Evolutionary conservation across 1,140 invertebrate genomes (phyloP).

Genomic region (Trachymyrmex cornetzi): DNA sequence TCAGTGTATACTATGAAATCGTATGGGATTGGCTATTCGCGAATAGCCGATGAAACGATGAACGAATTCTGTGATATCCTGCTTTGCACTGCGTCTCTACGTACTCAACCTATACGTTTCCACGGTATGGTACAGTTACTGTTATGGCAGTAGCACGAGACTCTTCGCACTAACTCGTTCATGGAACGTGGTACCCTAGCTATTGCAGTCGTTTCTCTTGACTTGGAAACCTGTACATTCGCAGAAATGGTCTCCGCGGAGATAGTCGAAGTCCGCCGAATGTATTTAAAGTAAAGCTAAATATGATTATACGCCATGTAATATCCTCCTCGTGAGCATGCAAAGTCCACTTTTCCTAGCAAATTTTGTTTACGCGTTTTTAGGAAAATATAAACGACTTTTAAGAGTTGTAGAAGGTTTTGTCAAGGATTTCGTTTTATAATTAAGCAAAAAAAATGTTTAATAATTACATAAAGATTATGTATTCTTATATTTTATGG

Average conservation of each 20-base stretch:
- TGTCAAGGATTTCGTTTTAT: not conserved
- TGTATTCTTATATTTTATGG: not conserved
- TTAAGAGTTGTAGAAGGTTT: not conserved
- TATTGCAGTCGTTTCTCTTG: conserved; percentile 52
- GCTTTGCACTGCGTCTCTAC: conserved; percentile 33
- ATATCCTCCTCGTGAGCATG: conserved; percentile 3
- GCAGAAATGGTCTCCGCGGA: conserved; percentile 41
- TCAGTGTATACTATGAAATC: not conserved
- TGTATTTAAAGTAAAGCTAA: conserved; percentile 50
- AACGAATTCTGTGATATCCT: conserved; percentile 56
- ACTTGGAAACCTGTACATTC: conserved; percentile 24
- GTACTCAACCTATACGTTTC: conserved; percentile 62
- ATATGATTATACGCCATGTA: conserved; percentile 30
- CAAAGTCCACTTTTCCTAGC: not conserved
- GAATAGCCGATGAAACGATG: conserved; percentile 62
- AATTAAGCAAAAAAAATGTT: not conserved
- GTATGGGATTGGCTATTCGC: conserved; percentile 12
- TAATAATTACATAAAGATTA: not conserved
- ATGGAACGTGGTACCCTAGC: conserved; percentile 16
- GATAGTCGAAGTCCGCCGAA: conserved; percentile 51
- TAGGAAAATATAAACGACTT: not conserved
- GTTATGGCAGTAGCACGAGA: conserved; percentile 69
- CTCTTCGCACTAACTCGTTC: conserved; percentile 58
- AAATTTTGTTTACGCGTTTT: not conserved
- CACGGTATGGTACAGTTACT: conserved; percentile 74